Conservation (phyloP, 1,140 invertebrate genomes). For the Pantala flavescens region DNA sequence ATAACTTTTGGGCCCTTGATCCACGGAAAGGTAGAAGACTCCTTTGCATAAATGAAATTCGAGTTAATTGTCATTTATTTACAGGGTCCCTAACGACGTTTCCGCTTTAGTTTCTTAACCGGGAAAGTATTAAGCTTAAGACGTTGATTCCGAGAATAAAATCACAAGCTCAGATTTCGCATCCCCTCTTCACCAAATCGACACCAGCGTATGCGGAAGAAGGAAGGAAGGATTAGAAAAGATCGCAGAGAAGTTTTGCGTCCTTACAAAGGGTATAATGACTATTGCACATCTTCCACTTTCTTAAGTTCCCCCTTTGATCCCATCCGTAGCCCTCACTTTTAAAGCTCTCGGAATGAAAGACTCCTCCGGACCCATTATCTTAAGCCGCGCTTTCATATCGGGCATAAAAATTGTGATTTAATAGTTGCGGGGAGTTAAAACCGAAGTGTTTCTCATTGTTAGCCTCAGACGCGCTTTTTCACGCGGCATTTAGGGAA, state of each 20-base stretch:
- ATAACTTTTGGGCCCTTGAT: no score
- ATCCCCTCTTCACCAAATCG: no score
- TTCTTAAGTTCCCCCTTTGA: slow-evolving; percentile 3
- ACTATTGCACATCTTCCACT: slow-evolving; percentile 5
- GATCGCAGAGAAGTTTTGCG: not conserved
- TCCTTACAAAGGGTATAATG: not conserved
- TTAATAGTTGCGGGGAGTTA: not conserved
- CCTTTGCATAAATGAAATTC: no score
- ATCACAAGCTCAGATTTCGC: no score
- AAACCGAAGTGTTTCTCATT: not conserved
- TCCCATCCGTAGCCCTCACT: not conserved
- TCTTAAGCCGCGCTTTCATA: not conserved
- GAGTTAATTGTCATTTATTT: no score
- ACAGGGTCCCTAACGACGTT: no score
- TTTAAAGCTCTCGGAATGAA: not conserved
- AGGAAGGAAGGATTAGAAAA: not conserved
- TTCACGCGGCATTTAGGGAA: not conserved
- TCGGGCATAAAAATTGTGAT: not conserved
- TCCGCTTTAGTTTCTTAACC: no score
- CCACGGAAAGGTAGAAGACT: no score
- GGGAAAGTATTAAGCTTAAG: no score
- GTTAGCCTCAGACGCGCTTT: not conserved
- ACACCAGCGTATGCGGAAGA: no score
- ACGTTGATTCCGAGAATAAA: no score
- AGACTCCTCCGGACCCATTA: slow-evolving; percentile 1